phyloP scores from a whole-genome alignment of 2,888 invertebrate species.

The Dermolepida albohirtum region DNA sequence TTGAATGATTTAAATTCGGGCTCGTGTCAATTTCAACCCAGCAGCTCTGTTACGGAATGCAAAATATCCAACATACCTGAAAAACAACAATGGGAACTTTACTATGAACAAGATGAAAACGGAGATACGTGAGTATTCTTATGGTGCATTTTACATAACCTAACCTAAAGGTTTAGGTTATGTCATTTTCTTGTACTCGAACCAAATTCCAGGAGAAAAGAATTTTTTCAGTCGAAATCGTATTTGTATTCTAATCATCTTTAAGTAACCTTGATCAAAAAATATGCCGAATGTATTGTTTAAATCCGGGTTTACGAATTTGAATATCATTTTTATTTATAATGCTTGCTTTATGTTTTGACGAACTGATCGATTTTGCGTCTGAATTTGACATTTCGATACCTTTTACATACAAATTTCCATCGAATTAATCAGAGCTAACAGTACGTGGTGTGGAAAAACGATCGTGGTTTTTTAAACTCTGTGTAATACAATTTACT shows the following conservation, averaged over 20 bases:
- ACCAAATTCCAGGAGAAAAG: too few relatives aligned
- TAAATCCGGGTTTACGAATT: background rate
- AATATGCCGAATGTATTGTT: background rate
- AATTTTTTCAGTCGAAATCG: too few relatives aligned
- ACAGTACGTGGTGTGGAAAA: too few relatives aligned
- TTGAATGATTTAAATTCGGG: constrained; percentile 59
- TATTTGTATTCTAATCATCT: too few relatives aligned
- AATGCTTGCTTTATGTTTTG: too few relatives aligned
- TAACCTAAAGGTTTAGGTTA: background rate
- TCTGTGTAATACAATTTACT: constrained; percentile 2
- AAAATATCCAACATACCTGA: constrained; percentile 24
- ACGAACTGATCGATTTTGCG: too few relatives aligned
- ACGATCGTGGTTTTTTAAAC: too few relatives aligned
- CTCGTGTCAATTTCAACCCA: constrained; percentile 45
- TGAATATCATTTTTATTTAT: too few relatives aligned
- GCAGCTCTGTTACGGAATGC: background rate
- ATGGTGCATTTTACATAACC: constrained; percentile 13
- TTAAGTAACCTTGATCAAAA: background rate
- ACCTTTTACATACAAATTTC: too few relatives aligned
- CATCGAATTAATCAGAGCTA: too few relatives aligned
- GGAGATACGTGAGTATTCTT: constrained; percentile 85
- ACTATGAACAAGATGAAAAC: constrained; percentile 83
- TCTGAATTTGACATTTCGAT: too few relatives aligned
- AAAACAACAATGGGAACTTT: constrained; percentile 71
- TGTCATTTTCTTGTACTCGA: too few relatives aligned